A percentile compares a stretch with the other conserved stretches of the same genome.
phyloP scores from a whole-genome alignment of 92 coral and sea anemone species.

The Palythoa grandiflora region DNA sequence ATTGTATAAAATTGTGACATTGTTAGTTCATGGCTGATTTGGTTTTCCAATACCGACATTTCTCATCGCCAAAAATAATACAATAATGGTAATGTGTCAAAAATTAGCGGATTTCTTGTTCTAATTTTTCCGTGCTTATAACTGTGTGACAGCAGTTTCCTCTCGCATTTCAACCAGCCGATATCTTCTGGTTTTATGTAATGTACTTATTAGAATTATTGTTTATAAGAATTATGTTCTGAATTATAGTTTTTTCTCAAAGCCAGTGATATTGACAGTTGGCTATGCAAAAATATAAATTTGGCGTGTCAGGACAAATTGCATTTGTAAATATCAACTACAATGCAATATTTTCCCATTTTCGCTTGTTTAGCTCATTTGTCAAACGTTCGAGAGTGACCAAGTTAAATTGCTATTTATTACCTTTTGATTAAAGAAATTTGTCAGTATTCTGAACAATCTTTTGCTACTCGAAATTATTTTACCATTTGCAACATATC shows the following conservation, averaged over 20 bases:
- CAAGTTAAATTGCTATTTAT: neutral
- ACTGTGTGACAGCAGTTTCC: too few species aligned
- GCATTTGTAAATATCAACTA: neutral
- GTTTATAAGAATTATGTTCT: neutral
- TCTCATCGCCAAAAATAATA: too few species aligned
- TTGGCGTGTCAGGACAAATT: slow-evolving; percentile 14
- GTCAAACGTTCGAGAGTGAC: neutral
- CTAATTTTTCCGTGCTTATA: too few species aligned
- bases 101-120: too few species aligned
- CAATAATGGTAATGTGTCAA: too few species aligned
- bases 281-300: neutral
- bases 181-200: too few species aligned
- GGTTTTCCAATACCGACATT: too few species aligned
- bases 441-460: neutral
- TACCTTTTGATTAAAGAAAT: neutral
- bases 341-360: neutral
- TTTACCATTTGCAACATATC: neutral
- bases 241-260: neutral
- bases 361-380: slow-evolving; percentile 11
- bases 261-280: neutral
- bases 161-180: too few species aligned
- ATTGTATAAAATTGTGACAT: neutral
- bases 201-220: too few species aligned
- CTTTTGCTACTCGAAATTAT: neutral
- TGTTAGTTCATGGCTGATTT: too few species aligned